Conservation (phyloP, 2,113 vertebrate species). For the Cygnus atratus region DNA sequence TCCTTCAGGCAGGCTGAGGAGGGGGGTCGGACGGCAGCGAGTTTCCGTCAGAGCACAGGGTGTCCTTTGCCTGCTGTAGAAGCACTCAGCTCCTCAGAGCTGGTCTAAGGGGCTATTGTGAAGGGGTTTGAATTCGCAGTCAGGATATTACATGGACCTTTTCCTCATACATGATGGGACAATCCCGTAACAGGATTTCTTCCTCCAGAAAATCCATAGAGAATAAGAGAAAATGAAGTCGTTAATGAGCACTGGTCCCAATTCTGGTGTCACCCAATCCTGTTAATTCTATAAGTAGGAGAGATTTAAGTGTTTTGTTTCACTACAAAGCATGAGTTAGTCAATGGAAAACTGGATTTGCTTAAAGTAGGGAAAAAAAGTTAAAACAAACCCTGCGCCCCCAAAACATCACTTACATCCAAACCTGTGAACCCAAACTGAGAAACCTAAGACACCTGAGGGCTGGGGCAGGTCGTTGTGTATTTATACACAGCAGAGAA, state of each 20-base stretch:
- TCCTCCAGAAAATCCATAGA: not conserved
- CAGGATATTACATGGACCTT: not conserved
- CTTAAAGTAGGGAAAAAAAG: not conserved
- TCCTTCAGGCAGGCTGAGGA: not conserved
- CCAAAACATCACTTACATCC: not conserved
- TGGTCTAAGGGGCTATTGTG: not conserved
- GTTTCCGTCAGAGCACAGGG: not conserved
- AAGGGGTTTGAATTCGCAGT: not conserved
- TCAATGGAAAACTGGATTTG: not conserved
- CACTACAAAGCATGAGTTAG: not conserved
- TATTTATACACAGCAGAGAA: not conserved
- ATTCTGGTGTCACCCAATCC: not conserved
- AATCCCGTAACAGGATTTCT: not conserved
- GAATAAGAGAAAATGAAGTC: not conserved
- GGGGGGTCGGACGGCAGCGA: fast-evolving
- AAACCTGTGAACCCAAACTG: not conserved
- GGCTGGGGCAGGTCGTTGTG: not conserved
- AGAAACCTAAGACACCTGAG: not conserved
- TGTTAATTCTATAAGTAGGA: not conserved
- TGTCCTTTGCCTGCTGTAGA: not conserved
- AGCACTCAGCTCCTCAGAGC: not conserved
- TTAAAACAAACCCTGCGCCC: not conserved
- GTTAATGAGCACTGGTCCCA: not conserved
- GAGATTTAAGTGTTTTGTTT: not conserved
- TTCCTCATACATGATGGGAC: not conserved